Conservation (phyloP, 2,888 invertebrate species). For the Troilus luridus region DNA sequence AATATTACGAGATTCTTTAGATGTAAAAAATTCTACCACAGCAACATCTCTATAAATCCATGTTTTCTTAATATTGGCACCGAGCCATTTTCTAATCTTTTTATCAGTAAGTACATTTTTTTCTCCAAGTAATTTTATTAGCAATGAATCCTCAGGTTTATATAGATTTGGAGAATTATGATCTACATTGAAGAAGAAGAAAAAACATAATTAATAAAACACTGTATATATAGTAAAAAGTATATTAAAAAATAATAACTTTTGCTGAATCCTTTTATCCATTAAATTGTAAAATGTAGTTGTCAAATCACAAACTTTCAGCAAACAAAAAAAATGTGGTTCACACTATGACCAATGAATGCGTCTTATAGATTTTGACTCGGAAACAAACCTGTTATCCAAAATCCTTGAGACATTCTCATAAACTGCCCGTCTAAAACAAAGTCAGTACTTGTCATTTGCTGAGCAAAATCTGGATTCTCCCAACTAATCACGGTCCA, state of each 20-base stretch:
- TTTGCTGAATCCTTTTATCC: too few relatives aligned
- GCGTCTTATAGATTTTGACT: not conserved
- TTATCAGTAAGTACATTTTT: conserved; percentile 40
- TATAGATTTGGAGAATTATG: conserved; percentile 37
- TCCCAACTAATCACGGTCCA: conserved; percentile 54
- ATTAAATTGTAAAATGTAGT: too few relatives aligned
- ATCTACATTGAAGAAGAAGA: not conserved
- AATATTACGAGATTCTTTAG: conserved; percentile 54
- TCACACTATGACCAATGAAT: not conserved
- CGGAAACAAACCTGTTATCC: conserved; percentile 50
- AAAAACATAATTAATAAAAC: not conserved
- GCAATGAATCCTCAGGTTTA: conserved; percentile 16
- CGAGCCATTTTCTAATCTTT: conserved; percentile 60
- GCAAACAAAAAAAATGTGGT: too few relatives aligned
- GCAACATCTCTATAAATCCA: conserved; percentile 60
- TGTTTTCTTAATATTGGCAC: conserved; percentile 46
- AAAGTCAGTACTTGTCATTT: conserved; percentile 39
- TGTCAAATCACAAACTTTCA: too few relatives aligned
- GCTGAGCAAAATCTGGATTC: not conserved
- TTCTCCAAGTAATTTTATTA: conserved; percentile 44
- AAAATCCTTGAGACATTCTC: conserved; percentile 55
- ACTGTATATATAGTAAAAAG: too few relatives aligned
- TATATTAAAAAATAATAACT: too few relatives aligned
- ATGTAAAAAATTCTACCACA: conserved; percentile 56
- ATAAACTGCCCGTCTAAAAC: conserved; percentile 4